These are phyloP conservation scores for Rynchops niger DNA, from an alignment of 2,113 vertebrate genomes.

Conservation along the genomic window DNA sequence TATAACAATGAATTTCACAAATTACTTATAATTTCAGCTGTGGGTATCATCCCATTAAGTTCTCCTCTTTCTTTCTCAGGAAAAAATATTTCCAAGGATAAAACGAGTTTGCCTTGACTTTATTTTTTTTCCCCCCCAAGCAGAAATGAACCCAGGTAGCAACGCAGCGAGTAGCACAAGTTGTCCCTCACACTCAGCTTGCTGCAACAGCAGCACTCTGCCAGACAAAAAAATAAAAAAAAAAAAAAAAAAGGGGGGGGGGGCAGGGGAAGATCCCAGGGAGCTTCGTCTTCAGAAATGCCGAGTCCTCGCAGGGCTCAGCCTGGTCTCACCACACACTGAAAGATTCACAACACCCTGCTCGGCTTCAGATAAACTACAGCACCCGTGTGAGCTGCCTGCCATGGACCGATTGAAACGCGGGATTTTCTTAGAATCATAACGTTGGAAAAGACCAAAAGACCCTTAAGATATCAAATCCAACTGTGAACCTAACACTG, in stretches of 20 bases:
- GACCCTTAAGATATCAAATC: neutral
- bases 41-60: fast-evolving
- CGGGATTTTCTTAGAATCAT: fast-evolving
- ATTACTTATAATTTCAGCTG: neutral
- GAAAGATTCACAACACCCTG: neutral
- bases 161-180: fast-evolving
- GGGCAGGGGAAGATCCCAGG: neutral
- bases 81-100: neutral
- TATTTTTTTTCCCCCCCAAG: neutral
- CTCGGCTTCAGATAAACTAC: neutral
- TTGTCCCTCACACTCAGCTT: neutral
- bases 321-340: fast-evolving
- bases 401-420: fast-evolving
- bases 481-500: neutral
- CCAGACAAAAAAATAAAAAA: neutral
- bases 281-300: fast-evolving
- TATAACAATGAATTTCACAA: neutral
- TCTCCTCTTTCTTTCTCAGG: no score
- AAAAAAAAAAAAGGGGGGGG: neutral
- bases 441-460: neutral
- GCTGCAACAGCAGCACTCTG: neutral
- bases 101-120: neutral
- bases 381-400: fast-evolving
- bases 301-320: neutral
- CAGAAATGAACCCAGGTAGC: neutral